A percentile compares a stretch with the other conserved stretches of the same genome.
These are phyloP conservation scores for Stegodyphus mimosarum DNA, from an alignment of 1,140 invertebrate genomes.

Conservation along the genomic window DNA sequence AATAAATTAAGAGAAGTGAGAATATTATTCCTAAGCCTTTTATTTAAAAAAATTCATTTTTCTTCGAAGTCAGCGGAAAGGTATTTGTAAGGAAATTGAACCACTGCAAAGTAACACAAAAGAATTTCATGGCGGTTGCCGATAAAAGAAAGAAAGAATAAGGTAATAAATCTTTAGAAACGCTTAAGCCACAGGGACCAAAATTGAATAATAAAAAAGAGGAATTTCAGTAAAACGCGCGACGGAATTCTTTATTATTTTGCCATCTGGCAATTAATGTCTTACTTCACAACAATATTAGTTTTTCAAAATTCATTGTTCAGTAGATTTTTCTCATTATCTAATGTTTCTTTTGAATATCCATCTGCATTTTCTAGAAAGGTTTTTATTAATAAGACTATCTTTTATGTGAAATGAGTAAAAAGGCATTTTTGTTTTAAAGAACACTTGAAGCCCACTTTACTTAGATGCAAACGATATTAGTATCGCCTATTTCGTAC, in stretches of 20 bases:
- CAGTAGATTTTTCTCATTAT: constrained; percentile 16
- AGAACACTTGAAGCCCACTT: too few species aligned
- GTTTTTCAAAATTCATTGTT: constrained; percentile 48
- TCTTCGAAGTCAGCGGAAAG: neutral
- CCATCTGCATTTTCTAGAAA: too few species aligned
- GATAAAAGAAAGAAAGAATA: constrained; percentile 20
- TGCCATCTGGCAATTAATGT: constrained; percentile 29
- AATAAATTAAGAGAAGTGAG: constrained; percentile 33
- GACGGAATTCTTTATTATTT: constrained; percentile 21
- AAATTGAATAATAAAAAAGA: neutral
- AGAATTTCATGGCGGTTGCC: constrained; percentile 27
- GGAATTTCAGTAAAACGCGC: constrained; percentile 28
- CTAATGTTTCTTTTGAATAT: too few species aligned
- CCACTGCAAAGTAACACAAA: constrained; percentile 3
- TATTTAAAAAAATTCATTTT: neutral
- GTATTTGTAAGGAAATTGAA: constrained; percentile 6
- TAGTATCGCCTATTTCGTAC: too few species aligned
- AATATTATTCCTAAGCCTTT: neutral
- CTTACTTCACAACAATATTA: constrained; percentile 33
- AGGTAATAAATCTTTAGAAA: constrained; percentile 44
- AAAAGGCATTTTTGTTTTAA: too few species aligned
- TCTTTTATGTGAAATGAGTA: too few species aligned
- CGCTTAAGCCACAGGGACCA: neutral
- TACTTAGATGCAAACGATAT: too few species aligned
- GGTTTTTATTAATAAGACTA: too few species aligned